Base-by-base conservation (phyloP, 2,113 vertebrate species). In the Todiramphus chloris region DNA sequence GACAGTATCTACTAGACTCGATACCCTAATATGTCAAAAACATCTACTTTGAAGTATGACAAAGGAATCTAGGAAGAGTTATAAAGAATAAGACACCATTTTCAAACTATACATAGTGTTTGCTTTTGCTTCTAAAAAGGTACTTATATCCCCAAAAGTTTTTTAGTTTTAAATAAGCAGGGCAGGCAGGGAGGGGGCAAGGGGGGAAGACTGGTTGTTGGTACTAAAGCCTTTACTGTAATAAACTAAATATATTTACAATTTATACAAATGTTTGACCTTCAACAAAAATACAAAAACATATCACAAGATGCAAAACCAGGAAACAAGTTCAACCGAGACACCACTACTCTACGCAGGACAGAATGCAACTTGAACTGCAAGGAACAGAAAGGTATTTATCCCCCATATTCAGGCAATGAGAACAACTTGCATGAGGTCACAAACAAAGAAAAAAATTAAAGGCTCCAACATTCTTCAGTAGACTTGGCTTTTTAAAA, bases 211-310 rank as follows among this genome's bases (percentile, higher is more conserved):
- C 97, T 93, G 97, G 87, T 96, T 98, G 97, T 97, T 98, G 97
- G 97, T 99, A 98, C 99, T 99, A 99, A 99, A 99, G 98, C 97
- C 98, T 98, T 98, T 99, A 98, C 98, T 98, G 98, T 99, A 99
- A 97, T 98, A 99, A 99, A 99, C 98, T 98, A 98, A 97, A 98
- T 98, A 98, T 99, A 99, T 99, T 98, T 99, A 99, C 99, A 99
- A 97, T 99, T 99, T 99, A 96, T 99, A 99, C 99, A 99, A 99
- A 98, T 97, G 97, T 98, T 98, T 98, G 98, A 99, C 97, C 98
- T 97, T 98, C 97, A 98, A 99, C 97, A 98, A 98, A 98, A 98
- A 97, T 98, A 98, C 97, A 98, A 98, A 98, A 98, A 98, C 96
- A 95, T 96, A 97, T 98, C 97, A 98, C 97, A 98, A 98, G 96